phyloP scores from a whole-genome alignment of 2,113 vertebrate genomes.

The Spea bombifrons region DNA sequence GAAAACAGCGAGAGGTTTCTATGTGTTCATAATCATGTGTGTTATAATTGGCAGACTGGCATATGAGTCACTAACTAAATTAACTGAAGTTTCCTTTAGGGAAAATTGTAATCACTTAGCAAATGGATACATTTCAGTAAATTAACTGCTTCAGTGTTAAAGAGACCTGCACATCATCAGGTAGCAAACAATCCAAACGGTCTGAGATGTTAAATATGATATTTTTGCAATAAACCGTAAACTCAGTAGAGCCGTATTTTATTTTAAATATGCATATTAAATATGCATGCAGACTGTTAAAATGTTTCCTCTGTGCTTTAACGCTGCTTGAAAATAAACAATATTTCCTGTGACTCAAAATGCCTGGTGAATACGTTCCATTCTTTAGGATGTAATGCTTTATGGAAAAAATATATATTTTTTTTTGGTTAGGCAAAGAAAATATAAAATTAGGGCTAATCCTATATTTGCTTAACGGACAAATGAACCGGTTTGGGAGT shows the following conservation, averaged over 20 bases:
- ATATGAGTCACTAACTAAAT: slow-evolving; percentile 73
- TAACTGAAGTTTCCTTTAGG: slow-evolving; percentile 76
- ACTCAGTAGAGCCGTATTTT: background rate
- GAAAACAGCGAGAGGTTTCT: slow-evolving; percentile 25
- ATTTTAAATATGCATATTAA: background rate
- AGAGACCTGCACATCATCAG: slow-evolving; percentile 26
- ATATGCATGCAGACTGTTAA: too few relatives aligned
- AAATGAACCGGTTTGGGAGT: too few relatives aligned
- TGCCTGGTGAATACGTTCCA: too few relatives aligned
- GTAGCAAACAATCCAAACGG: slow-evolving; percentile 4
- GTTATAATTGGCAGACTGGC: slow-evolving; percentile 70
- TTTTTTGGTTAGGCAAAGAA: too few relatives aligned
- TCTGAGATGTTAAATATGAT: background rate
- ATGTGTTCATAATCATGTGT: slow-evolving; percentile 65
- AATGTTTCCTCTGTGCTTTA: too few relatives aligned
- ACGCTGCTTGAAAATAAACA: too few relatives aligned
- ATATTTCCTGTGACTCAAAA: too few relatives aligned
- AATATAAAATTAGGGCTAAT: too few relatives aligned
- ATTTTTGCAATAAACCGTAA: background rate
- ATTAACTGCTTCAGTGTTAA: slow-evolving; percentile 60
- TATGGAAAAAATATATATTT: too few relatives aligned
- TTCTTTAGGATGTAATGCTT: too few relatives aligned
- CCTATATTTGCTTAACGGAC: too few relatives aligned
- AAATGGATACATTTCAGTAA: slow-evolving; percentile 64
- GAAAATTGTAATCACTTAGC: slow-evolving; percentile 72